Percentiles rank a stretch among this genome's conserved stretches.
These are phyloP conservation scores for Tinea pellionella DNA, from an alignment of 2,888 invertebrate genomes.

Conservation along the genomic window DNA sequence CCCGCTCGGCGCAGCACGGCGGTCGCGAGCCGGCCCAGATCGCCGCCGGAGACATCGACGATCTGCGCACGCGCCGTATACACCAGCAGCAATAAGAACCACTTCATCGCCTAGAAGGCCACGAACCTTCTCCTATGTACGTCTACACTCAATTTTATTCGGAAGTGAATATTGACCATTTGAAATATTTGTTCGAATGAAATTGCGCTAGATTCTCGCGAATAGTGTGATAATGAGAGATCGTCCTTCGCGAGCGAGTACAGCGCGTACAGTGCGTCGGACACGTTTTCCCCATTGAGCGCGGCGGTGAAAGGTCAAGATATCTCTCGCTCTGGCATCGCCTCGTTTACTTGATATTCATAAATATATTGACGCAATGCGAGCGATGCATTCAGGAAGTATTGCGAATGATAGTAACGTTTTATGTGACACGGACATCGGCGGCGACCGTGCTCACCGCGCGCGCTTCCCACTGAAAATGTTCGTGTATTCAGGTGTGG, in stretches of 20 bases:
- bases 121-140: too few relatives aligned
- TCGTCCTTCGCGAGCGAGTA: too few relatives aligned
- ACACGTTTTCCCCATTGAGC: background rate
- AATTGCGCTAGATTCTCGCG: too few relatives aligned
- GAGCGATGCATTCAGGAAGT: background rate
- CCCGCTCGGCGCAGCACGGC: background rate
- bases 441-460: too few relatives aligned
- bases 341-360: too few relatives aligned
- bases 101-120: background rate
- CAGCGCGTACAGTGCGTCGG: background rate
- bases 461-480: background rate
- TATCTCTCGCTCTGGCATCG: too few relatives aligned
- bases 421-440: too few relatives aligned
- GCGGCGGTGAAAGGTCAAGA: background rate
- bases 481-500: background rate
- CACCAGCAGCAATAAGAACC: background rate
- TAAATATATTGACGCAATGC: background rate
- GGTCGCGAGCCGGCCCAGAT: background rate
- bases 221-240: too few relatives aligned
- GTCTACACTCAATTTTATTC: too few relatives aligned
- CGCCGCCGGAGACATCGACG: too few relatives aligned
- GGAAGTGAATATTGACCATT: too few relatives aligned
- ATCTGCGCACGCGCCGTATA: background rate
- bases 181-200: too few relatives aligned
- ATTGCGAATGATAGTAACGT: background rate